A percentile compares a stretch with the other conserved stretches of the same genome.
Conservation (phyloP, 2,113 vertebrate genomes). For the Suncus etruscus region DNA sequence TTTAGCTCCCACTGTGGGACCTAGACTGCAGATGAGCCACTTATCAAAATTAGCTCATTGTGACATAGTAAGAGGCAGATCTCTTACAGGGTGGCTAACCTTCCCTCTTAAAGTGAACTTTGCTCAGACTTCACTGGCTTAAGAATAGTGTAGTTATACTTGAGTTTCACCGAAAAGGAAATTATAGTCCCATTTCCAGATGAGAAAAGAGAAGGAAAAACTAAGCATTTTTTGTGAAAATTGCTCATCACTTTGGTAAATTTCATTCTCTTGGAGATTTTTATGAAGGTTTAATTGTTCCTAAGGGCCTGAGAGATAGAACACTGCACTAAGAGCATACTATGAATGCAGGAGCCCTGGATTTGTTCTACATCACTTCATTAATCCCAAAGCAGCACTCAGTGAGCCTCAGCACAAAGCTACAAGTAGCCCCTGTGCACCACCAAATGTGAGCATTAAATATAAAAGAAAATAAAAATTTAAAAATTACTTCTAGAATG, state of each 20-base stretch:
- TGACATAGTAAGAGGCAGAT: not conserved
- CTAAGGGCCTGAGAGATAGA: too few relatives aligned
- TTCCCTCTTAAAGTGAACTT: not conserved
- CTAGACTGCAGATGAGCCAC: not conserved
- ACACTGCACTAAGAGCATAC: too few relatives aligned
- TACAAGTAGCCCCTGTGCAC: too few relatives aligned
- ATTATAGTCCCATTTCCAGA: not conserved
- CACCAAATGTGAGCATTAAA: too few relatives aligned
- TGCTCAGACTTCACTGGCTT: not conserved
- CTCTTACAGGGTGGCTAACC: not conserved
- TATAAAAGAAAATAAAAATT: too few relatives aligned
- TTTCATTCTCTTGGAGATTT: not conserved
- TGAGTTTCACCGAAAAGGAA: not conserved
- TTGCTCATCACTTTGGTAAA: too few relatives aligned
- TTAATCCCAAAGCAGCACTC: too few relatives aligned
- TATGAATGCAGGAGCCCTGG: too few relatives aligned
- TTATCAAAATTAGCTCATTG: not conserved
- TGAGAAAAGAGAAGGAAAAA: not conserved
- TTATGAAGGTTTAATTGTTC: constrained; percentile 16
- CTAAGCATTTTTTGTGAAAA: not conserved
- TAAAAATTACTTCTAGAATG: not conserved
- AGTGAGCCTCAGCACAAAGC: too few relatives aligned
- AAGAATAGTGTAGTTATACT: not conserved
- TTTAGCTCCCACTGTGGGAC: not conserved
- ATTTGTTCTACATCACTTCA: too few relatives aligned